A percentile compares a stretch with the other conserved stretches of the same genome.
These are phyloP conservation scores for Shargacucullia verbasci DNA, from an alignment of 2,888 invertebrate genomes.

Conservation along the genomic window DNA sequence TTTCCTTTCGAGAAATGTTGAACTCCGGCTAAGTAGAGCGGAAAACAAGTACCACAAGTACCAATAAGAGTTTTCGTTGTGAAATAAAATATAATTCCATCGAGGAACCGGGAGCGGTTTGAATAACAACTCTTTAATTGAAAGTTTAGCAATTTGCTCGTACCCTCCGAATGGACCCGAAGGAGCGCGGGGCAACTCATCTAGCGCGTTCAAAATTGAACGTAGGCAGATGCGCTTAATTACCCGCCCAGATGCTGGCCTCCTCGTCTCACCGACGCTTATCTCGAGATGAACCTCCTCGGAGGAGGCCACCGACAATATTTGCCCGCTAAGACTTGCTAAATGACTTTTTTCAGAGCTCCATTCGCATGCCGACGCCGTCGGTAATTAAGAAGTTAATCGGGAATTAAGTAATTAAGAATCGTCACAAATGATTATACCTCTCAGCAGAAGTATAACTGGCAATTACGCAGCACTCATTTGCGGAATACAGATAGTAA, in stretches of 20 bases:
- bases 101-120: slow-evolving; percentile 83
- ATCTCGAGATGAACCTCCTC: slow-evolving; percentile 84
- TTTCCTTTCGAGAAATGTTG: slow-evolving; percentile 74
- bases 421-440: slow-evolving; percentile 65
- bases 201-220: slow-evolving; percentile 88
- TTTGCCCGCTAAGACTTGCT: slow-evolving; percentile 76
- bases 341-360: slow-evolving; percentile 74
- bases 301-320: slow-evolving; percentile 73
- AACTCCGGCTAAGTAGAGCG: slow-evolving; percentile 76
- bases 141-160: slow-evolving; percentile 89
- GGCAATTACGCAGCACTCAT: slow-evolving; percentile 58
- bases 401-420: slow-evolving; percentile 71
- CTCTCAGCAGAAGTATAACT: slow-evolving; percentile 58
- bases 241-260: slow-evolving; percentile 85
- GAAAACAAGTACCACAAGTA: slow-evolving; percentile 82
- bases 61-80: slow-evolving; percentile 79
- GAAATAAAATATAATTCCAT: slow-evolving; percentile 86
- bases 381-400: slow-evolving; percentile 73
- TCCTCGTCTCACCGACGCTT: slow-evolving; percentile 71
- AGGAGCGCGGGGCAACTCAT: slow-evolving; percentile 83
- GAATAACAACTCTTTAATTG: slow-evolving; percentile 89
- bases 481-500: slow-evolving; percentile 57
- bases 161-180: slow-evolving; percentile 87
- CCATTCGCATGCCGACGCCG: slow-evolving; percentile 68
- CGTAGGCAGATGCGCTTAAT: slow-evolving; percentile 89